Evolutionary conservation across 2,113 vertebrate genomes (phyloP).

Genomic region (Festucalex cinctus): DNA sequence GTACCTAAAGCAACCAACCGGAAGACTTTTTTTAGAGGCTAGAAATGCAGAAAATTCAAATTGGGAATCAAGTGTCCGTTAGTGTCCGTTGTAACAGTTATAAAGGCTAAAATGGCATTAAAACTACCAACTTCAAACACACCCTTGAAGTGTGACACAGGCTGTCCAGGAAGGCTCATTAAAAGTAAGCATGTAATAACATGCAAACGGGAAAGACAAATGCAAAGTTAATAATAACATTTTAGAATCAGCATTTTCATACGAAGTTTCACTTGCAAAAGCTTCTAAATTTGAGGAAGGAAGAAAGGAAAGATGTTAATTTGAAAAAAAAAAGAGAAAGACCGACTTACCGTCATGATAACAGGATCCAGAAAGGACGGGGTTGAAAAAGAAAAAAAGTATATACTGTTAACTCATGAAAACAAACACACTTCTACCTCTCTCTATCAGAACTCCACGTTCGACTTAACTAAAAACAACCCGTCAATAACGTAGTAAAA

Average conservation of each 20-base stretch:
- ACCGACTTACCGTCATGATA: slow-evolving; percentile 72
- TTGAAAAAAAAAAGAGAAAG: slow-evolving; percentile 7
- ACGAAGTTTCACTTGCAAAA: background rate
- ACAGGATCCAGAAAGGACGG: slow-evolving; percentile 45
- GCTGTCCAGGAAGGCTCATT: background rate
- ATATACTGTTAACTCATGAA: slow-evolving; percentile 18
- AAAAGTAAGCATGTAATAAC: background rate
- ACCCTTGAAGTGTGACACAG: background rate
- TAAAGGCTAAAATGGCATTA: background rate
- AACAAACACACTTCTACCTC: background rate
- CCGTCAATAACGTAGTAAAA: slow-evolving; percentile 3
- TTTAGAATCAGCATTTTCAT: background rate
- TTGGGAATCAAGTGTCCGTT: background rate
- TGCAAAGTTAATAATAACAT: background rate
- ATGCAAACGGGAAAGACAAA: background rate
- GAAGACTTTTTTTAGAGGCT: background rate
- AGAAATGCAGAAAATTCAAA: background rate
- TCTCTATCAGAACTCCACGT: background rate
- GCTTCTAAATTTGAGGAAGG: slow-evolving; percentile 12
- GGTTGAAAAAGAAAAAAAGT: slow-evolving; percentile 16
- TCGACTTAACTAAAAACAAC: background rate
- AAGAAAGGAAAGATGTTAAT: slow-evolving; percentile 25
- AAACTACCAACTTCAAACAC: background rate
- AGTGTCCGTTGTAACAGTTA: background rate
- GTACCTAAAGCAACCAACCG: background rate